phyloP scores from a whole-genome alignment of 2,113 vertebrate species.

The Seriola aureovittata region DNA sequence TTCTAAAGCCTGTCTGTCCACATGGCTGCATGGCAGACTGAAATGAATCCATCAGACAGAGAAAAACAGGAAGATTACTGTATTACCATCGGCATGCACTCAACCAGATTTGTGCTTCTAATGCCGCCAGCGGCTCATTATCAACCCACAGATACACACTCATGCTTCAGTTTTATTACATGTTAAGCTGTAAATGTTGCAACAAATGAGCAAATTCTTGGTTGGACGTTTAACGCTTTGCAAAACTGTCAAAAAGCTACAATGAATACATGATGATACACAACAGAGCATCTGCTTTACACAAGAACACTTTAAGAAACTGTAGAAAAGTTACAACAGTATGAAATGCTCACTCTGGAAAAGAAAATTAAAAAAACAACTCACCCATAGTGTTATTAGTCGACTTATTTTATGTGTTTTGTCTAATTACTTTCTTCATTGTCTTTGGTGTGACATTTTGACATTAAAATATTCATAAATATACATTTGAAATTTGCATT shows the following conservation, averaged over 20 bases:
- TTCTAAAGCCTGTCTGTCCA: constrained; percentile 21
- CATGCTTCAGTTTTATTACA: constrained; percentile 66
- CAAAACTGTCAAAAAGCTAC: constrained; percentile 45
- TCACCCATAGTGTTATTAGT: constrained; percentile 1
- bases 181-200: constrained; percentile 36
- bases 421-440: not conserved
- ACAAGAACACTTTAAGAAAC: constrained; percentile 74
- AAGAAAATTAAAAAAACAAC: constrained; percentile 34
- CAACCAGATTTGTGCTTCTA: constrained; percentile 2
- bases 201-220: constrained; percentile 39
- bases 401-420: not conserved
- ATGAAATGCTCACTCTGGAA: constrained; percentile 65
- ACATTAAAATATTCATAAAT: constrained; percentile 58
- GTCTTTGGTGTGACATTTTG: constrained; percentile 11
- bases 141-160: constrained; percentile 30
- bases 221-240: constrained; percentile 36
- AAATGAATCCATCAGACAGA: constrained; percentile 29
- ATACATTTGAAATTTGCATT: constrained; percentile 27
- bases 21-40: not conserved
- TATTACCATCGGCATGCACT: constrained; percentile 6
- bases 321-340: constrained; percentile 76
- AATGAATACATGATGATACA: constrained; percentile 47
- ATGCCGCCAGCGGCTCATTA: not conserved
- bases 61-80: constrained; percentile 12
- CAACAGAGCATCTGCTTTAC: constrained; percentile 50